Evolutionary conservation across 2,113 vertebrate genomes (phyloP), one percentile per base, ranked within the genome.

Genomic region (Grammomys surdaster): DNA sequence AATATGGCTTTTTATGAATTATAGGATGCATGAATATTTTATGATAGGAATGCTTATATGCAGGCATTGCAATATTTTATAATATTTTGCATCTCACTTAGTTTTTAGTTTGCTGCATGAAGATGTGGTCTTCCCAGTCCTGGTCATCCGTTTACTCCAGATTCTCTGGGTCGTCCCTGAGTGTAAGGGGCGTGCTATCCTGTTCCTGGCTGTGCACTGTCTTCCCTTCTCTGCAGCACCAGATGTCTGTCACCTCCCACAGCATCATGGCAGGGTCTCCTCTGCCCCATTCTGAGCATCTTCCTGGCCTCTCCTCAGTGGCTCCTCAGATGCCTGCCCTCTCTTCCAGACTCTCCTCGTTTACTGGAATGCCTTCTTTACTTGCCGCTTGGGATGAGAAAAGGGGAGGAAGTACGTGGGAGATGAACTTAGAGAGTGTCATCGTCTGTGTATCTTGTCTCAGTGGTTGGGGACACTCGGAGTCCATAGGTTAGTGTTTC

Each of bases 1-100:
- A 26, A 6, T n/a, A 7, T 65, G 69, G 56, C 63, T 89, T 86
- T 95, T 91, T 89, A 82, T n/a, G 56, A 91, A 2, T 80, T 90
- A 63, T 51, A 56, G 31, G 36, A 20, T 63, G 33, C 28, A 56
- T 90, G 28, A n/a, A 5, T 73, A 22, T 86, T n/a, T 65, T 75
- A 31, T 31, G 46, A 31, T 63, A 88, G 81, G 86, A 56, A 73
- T 40, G 80, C 36, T 63, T 36, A 4, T 51, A 10, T 73, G 3
- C 40, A 31, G 90, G 58, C 31, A 54, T 67, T 67, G 43, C 14
- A 54, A 0, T 85, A 56, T 84, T 91, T 95, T 88, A 58, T 63
- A 22, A 13, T 36, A 48, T 77, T 91, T 76, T 36, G 4, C 26
- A 28, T 63, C 40, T 43, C 82, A 22, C 28, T 36, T 77, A 51